A percentile compares a stretch with the other conserved stretches of the same genome.
Conservation (phyloP, 2,888 invertebrate species). For the Polyploca ridens region DNA sequence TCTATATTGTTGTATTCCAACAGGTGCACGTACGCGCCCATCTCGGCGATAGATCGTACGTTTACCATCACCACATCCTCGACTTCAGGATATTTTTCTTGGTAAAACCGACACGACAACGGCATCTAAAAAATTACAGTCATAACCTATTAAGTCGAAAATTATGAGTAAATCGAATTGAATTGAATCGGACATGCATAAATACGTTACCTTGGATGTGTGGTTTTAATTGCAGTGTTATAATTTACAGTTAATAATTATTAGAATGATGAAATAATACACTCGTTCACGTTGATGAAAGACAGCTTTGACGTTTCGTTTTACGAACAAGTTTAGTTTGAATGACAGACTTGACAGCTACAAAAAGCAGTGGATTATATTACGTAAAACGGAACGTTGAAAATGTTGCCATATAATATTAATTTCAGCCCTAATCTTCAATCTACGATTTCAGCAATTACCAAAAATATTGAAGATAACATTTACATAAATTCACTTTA, state of each 20-base stretch:
- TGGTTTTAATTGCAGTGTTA: constrained; percentile 40
- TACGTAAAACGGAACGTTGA: constrained; percentile 18
- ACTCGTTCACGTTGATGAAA: constrained; percentile 77
- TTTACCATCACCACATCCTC: constrained; percentile 99
- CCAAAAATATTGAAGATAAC: no score
- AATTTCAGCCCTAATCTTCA: no score
- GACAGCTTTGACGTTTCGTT: constrained; percentile 54
- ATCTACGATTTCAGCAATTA: neutral
- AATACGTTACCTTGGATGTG: constrained; percentile 52
- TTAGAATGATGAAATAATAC: constrained; percentile 67
- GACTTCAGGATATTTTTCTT: constrained; percentile 98
- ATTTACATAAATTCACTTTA: no score
- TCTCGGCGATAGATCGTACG: constrained; percentile 98
- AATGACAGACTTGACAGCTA: constrained; percentile 9
- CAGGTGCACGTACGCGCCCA: constrained; percentile 99
- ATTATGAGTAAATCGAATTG: constrained; percentile 23
- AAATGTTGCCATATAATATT: neutral
- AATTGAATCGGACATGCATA: neutral
- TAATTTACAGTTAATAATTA: constrained; percentile 40
- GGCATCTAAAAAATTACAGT: constrained; percentile 87
- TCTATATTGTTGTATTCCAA: constrained; percentile 99
- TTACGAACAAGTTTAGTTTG: constrained; percentile 6
- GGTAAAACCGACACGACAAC: constrained; percentile 97
- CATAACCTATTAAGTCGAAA: constrained; percentile 65
- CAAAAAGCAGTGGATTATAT: neutral